Evolutionary conservation across 2,888 invertebrate species (phyloP).

Genomic region (Chrysomela aeneicollis): DNA sequence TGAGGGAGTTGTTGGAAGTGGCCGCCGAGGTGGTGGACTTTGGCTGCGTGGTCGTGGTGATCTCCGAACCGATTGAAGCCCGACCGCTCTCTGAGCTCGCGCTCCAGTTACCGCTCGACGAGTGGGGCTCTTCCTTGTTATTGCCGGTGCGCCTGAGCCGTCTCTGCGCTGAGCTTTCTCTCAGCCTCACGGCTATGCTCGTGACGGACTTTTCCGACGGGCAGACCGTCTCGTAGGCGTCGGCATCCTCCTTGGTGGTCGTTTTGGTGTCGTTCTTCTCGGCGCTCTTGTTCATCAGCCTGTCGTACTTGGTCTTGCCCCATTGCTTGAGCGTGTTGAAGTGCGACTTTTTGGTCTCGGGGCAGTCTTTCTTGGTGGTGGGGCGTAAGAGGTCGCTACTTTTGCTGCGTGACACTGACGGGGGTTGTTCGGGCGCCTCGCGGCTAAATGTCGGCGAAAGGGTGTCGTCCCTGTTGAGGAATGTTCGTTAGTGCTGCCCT

Average conservation of each 20-base stretch:
- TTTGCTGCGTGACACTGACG: conserved; percentile 72
- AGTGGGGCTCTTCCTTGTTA: conserved; percentile 82
- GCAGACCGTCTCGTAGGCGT: conserved; percentile 76
- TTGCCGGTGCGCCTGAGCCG: conserved; percentile 72
- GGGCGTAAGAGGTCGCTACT: conserved; percentile 78
- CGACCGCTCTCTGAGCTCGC: conserved; percentile 90
- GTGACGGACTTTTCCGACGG: conserved; percentile 75
- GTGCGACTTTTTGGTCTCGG: conserved; percentile 72
- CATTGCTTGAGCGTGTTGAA: conserved; percentile 86
- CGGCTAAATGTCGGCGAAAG: conserved; percentile 49
- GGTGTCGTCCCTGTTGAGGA: conserved; percentile 56
- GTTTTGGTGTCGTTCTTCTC: conserved; percentile 64
- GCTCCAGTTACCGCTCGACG: conserved; percentile 94
- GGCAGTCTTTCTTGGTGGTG: conserved; percentile 65
- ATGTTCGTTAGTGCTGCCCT: conserved; percentile 41
- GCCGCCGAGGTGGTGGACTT: conserved; percentile 75
- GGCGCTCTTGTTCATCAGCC: conserved; percentile 74
- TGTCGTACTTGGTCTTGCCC: conserved; percentile 81
- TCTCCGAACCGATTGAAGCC: conserved; percentile 85
- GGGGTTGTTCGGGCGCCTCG: too few species aligned
- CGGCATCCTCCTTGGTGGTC: conserved; percentile 62
- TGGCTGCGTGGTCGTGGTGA: conserved; percentile 74
- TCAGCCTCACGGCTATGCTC: conserved; percentile 74
- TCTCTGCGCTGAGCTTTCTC: conserved; percentile 77
- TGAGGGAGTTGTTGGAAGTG: conserved; percentile 75